Conservation (phyloP, 2,888 invertebrate genomes). For the Dolichomitus sp. region DNA sequence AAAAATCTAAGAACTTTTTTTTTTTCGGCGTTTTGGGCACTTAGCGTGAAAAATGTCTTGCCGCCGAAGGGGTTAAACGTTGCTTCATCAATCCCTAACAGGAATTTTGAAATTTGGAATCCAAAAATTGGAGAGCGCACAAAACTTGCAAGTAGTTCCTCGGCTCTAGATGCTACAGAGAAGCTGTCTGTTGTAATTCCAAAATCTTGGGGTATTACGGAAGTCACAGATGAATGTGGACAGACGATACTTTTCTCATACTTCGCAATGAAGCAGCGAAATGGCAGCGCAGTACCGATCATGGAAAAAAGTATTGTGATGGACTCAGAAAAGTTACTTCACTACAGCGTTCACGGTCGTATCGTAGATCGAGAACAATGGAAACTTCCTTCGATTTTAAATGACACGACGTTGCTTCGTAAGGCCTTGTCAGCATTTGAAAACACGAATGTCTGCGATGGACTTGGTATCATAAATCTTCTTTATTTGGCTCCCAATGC, state of each 20-base stretch:
- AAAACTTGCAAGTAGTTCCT: too few relatives aligned
- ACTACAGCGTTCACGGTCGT: not conserved
- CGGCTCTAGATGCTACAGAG: not conserved
- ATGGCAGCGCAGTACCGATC: not conserved
- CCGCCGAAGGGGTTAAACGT: too few relatives aligned
- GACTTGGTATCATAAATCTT: too few relatives aligned
- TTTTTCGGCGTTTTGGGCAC: too few relatives aligned
- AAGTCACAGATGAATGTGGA: not conserved
- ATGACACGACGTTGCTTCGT: not conserved
- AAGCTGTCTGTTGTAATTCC: not conserved
- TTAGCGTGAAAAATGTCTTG: too few relatives aligned
- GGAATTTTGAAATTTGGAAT: too few relatives aligned
- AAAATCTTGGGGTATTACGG: not conserved
- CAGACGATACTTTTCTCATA: slow-evolving; percentile 3
- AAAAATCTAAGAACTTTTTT: too few relatives aligned
- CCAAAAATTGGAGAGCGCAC: too few relatives aligned
- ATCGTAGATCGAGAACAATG: not conserved
- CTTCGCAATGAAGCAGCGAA: not conserved
- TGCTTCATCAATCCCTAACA: too few relatives aligned
- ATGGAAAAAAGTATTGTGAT: not conserved
- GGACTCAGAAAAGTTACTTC: not conserved
- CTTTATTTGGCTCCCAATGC: too few relatives aligned
- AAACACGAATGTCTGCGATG: too few relatives aligned
- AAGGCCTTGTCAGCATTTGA: slow-evolving; percentile 17
- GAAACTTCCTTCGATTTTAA: not conserved